phyloP scores from a whole-genome alignment of 1,140 invertebrate species.

The Brachionus koreanus region DNA sequence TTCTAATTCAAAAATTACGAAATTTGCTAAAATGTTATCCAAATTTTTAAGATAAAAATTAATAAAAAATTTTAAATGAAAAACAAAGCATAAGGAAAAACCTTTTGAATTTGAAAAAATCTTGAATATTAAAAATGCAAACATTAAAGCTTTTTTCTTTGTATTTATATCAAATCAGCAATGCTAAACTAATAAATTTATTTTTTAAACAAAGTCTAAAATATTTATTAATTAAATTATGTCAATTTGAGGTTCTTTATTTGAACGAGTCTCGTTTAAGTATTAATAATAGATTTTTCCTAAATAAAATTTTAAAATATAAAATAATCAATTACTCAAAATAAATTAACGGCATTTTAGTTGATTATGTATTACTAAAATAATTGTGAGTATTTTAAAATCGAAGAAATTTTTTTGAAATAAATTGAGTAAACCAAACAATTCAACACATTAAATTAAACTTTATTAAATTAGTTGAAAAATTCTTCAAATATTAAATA shows the following conservation, averaged over 20 bases:
- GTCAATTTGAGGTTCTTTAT: too few relatives aligned
- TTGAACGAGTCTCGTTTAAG: background rate
- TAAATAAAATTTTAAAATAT: background rate
- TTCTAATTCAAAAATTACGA: too few relatives aligned
- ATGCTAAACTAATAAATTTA: background rate
- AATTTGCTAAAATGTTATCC: too few relatives aligned
- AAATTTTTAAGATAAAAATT: too few relatives aligned
- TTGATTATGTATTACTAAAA: background rate
- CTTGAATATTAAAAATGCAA: background rate
- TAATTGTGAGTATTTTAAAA: background rate
- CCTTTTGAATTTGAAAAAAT: too few relatives aligned
- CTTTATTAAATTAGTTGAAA: background rate
- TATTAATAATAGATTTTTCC: background rate
- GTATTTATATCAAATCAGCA: background rate
- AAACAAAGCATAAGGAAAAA: too few relatives aligned
- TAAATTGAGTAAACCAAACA: too few relatives aligned
- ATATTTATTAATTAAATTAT: background rate
- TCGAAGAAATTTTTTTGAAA: background rate
- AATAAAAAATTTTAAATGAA: too few relatives aligned
- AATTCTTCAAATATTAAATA: background rate
- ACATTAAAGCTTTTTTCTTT: background rate
- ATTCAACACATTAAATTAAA: background rate
- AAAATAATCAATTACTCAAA: background rate
- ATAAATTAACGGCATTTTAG: background rate
- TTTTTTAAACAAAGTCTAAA: background rate